phyloP scores from a whole-genome alignment of 1,140 invertebrate species.

The Subanguina moxae region DNA sequence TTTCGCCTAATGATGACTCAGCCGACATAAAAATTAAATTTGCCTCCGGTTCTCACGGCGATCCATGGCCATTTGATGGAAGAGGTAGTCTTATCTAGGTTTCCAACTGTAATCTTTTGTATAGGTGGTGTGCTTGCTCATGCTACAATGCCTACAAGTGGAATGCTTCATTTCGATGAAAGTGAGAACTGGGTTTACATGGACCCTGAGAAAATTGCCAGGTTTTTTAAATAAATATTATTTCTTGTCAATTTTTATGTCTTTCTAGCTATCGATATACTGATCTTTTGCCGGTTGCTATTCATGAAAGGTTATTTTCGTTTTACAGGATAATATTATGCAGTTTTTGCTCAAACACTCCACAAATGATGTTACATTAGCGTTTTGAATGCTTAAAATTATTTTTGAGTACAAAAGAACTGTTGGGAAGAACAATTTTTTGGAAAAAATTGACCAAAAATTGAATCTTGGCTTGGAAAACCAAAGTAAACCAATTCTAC shows the following conservation, averaged over 20 bases:
- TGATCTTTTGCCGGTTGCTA: slow-evolving; percentile 56
- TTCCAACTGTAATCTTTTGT: slow-evolving; percentile 17
- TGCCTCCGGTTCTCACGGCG: slow-evolving; percentile 46
- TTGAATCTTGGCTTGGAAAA: no score
- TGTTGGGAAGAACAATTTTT: no score
- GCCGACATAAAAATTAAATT: slow-evolving; percentile 57
- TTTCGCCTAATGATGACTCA: slow-evolving; percentile 21
- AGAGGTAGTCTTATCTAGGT: slow-evolving; percentile 27
- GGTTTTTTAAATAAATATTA: slow-evolving; percentile 18
- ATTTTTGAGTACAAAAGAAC: no score
- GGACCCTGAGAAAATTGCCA: slow-evolving; percentile 46
- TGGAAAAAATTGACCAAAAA: no score
- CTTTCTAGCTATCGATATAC: slow-evolving; percentile 46
- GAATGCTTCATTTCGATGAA: slow-evolving; percentile 55
- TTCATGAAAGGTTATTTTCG: slow-evolving; percentile 43
- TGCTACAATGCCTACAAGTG: slow-evolving; percentile 55
- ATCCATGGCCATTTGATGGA: slow-evolving; percentile 58
- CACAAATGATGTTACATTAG: no score
- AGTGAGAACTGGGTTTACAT: slow-evolving; percentile 56
- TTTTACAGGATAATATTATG: no score
- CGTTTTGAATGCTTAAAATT: no score
- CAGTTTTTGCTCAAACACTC: no score
- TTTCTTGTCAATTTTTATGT: slow-evolving; percentile 13
- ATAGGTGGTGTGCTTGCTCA: slow-evolving; percentile 55
- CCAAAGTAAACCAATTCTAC: no score